Evolutionary conservation across 2,113 vertebrate genomes (phyloP).

Genomic region (Baryphthengus martii): DNA sequence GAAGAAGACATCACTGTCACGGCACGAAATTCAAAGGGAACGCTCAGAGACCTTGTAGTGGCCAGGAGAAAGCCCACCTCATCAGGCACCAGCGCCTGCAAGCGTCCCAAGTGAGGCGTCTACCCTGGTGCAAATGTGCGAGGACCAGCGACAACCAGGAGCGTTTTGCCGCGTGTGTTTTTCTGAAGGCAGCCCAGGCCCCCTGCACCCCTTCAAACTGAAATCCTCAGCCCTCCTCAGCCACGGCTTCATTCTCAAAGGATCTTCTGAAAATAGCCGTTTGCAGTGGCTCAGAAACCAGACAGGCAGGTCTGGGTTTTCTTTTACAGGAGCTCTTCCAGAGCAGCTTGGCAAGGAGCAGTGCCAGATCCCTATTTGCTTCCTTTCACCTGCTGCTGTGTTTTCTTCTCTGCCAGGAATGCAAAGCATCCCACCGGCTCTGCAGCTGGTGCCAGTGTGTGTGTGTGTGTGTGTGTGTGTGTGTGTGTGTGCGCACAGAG

Average conservation of each 20-base stretch:
- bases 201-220: background rate
- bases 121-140: background rate
- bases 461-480: background rate
- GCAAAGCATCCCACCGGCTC: constrained; percentile 28
- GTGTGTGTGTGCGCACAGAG: background rate
- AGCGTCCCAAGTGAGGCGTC: background rate
- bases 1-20: background rate
- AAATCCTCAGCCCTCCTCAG: background rate
- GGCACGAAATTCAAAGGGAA: background rate
- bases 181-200: background rate
- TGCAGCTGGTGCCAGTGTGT: constrained; percentile 39
- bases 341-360: constrained; percentile 19
- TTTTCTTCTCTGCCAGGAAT: constrained; percentile 46
- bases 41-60: background rate
- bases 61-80: background rate
- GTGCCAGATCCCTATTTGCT: constrained; percentile 24
- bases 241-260: background rate
- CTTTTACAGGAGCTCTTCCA: constrained; percentile 17
- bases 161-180: background rate
- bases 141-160: background rate
- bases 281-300: constrained; percentile 21
- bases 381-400: constrained; percentile 57
- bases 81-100: background rate
- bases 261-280: background rate
- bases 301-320: constrained; percentile 30